Evolutionary conservation across 1,140 invertebrate species (phyloP), one percentile per base, ranked within the genome.

Genomic region (Cardiocondyla obscurior): DNA sequence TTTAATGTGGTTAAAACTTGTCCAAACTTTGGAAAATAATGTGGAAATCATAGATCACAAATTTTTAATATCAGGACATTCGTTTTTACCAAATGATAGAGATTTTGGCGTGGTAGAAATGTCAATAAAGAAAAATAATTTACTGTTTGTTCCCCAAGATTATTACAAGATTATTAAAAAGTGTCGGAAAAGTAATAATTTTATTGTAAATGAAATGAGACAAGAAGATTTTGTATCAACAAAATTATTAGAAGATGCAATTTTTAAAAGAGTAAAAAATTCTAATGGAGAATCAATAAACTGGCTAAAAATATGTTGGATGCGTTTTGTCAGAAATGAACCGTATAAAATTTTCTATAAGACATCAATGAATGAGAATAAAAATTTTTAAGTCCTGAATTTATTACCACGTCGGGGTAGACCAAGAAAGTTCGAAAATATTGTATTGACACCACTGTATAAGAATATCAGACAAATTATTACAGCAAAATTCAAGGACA

Each of bases 21-120:
- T 84, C 25, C 60, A 65, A 83, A 46, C 16, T 51, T 25, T 62
- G 49, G 65, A 82, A 74, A 60, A 73, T 77, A 65, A 77, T 81
- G 69, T 83, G n/a, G 81, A 88, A 55, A 77, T 85, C 16, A 86
- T 88, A 33, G 85, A 88, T 60, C 77, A 84, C 19, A 82, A 76
- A 65, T 86, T 86, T 76, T 81, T 86, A 65, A 53, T 86, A 72
- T 82, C 82, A 44, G 86, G 79, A 46, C 22, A 55, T 55, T 55
- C 76, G 28, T 90, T 65, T 81, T 82, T 90, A n/a, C 81, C 89
- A 62, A 90, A 83, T 67, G 83, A 87, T 87, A 49, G 39, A 64
- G 86, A 89, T 83, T 88, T 87, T 84, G 85, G 81, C 42, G 82
- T 79, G 7, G 60, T 88, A 65, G 81, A 83, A 82, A 79, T 79